These are phyloP conservation scores for Adelosebastes latens DNA, from an alignment of 2,797 vertebrate species.

Conservation along the genomic window DNA sequence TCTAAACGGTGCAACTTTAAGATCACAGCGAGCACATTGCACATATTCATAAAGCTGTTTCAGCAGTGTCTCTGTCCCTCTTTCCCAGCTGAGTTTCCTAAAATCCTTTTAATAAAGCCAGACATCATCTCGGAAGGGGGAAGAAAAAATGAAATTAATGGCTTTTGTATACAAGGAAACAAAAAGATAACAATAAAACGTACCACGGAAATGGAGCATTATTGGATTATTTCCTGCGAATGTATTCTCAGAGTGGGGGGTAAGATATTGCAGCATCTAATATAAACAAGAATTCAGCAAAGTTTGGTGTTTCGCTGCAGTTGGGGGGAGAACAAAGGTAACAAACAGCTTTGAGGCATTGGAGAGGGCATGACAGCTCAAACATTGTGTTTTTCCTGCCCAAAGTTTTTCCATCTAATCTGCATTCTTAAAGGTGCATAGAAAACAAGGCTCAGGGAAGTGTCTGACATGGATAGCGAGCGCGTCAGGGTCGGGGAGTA, in stretches of 20 bases:
- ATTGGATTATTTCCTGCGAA: conserved; percentile 71
- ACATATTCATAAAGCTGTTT: conserved; percentile 59
- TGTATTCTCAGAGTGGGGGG: conserved; percentile 50
- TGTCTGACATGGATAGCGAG: conserved; percentile 57
- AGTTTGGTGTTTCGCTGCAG: conserved; percentile 55
- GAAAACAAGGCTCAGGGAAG: conserved; percentile 47
- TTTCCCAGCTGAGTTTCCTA: conserved; percentile 62
- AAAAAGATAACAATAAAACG: conserved; percentile 68
- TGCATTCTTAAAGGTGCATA: conserved; percentile 56
- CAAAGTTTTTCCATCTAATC: conserved; percentile 48
- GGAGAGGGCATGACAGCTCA: conserved; percentile 49
- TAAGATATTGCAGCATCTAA: conserved; percentile 64
- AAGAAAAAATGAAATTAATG: conserved; percentile 47
- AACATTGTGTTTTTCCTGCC: conserved; percentile 48
- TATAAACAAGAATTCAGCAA: conserved; percentile 63
- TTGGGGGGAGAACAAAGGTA: conserved; percentile 53
- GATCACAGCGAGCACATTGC: conserved; percentile 33
- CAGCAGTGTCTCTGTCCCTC: conserved; percentile 41
- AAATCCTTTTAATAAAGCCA: conserved; percentile 74
- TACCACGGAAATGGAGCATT: conserved; percentile 59
- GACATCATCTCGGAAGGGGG: conserved; percentile 43
- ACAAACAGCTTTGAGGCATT: conserved; percentile 57
- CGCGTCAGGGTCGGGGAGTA: conserved; percentile 51
- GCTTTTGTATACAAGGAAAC: conserved; percentile 61
- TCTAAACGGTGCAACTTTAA: conserved; percentile 39